Conservation (phyloP, 2,888 invertebrate genomes). For the Merodon equestris region DNA sequence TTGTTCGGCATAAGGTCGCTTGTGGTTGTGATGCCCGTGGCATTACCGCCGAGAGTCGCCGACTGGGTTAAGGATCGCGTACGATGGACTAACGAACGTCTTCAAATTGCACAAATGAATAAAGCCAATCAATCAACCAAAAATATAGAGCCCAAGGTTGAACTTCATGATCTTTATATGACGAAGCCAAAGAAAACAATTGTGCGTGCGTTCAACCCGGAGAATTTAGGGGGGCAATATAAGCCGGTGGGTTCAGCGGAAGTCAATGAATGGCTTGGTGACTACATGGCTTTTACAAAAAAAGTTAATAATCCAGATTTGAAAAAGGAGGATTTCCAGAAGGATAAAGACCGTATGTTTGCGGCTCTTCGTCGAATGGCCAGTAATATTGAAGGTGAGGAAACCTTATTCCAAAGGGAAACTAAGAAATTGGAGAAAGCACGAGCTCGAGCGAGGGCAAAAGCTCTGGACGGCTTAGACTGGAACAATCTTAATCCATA, state of each 20-base stretch:
- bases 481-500: too few species aligned
- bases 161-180: too few species aligned
- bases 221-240: neutral
- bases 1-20: constrained; percentile 23
- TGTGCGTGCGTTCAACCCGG: constrained; percentile 32
- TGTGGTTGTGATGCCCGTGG: constrained; percentile 12
- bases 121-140: too few species aligned
- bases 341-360: constrained; percentile 22
- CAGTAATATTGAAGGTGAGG: neutral
- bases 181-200: too few species aligned
- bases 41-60: neutral
- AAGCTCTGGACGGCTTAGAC: too few species aligned
- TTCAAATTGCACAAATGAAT: too few species aligned
- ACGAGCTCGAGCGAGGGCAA: too few species aligned
- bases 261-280: constrained; percentile 36
- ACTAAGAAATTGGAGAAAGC: too few species aligned
- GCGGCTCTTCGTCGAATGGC: constrained; percentile 3
- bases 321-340: neutral
- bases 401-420: too few species aligned
- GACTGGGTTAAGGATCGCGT: constrained; percentile 22
- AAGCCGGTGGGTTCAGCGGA: neutral
- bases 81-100: too few species aligned
- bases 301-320: neutral
- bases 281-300: constrained; percentile 32
- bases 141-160: too few species aligned